Evolutionary conservation across 2,888 invertebrate genomes (phyloP), one percentile per base, ranked within the genome.

Genomic region (Trachelus stipa): DNA sequence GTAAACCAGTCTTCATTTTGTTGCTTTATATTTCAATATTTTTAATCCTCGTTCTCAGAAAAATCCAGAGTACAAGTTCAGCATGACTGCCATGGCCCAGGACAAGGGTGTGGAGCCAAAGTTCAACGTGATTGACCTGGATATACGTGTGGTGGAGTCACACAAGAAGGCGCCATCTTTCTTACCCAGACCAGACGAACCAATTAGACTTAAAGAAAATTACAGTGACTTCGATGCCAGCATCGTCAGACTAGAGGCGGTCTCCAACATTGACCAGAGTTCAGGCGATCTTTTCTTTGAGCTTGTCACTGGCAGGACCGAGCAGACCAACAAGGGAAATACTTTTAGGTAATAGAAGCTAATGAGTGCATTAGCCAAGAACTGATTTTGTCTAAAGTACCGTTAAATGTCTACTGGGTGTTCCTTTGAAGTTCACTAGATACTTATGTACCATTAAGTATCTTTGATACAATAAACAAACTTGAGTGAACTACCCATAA

Each of bases 121-220:
- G 86, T 94, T 94, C 87, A 95, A 95, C 82, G 93, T 94, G 76
- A 97, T 96, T 81, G 95, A 95, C 88, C 94, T 98, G 81, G 95
- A 96, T 84, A 96, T 98, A 83, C 94, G 94, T 82, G 96, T 98
- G 37, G 96, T 97, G 11, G 96, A 96, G 88, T 96, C 96, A n/a
- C 96, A 95, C 91, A 97, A 96, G 92, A 97, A 96, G 91, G 95
- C 95, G 83, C 97, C 97, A 68, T 93, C 94, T 74, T 97, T 97
- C 88, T 93, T 94, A 76, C 92, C 93, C 83, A 93, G 93, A 81
- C 93, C 94, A n/a, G 88, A 92, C 79, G 92, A 93, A 77, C 94
- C 94, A 81, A 95, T 95, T 80, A 93, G 93, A 84, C 93, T 97
- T 77, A 93, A 94, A 87, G 97, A 97, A 92, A 95, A 96, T 91